Conservation (phyloP, 2,113 vertebrate species). For the Ophthalmolycus amberensis region DNA sequence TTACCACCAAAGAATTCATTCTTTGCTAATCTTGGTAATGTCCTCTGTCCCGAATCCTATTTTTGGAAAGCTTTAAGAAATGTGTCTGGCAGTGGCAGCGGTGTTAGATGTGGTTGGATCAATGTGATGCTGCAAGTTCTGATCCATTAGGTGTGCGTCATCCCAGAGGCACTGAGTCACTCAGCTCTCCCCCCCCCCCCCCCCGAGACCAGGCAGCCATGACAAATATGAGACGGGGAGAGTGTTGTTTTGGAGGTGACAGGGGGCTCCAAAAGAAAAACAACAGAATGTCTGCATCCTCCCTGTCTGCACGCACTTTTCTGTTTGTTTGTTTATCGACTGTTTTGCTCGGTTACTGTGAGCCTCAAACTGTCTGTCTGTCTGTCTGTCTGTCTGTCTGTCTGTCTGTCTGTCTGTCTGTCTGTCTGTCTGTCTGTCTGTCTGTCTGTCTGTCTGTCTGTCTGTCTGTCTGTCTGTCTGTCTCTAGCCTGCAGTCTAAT, state of each 20-base stretch:
- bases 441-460: no score
- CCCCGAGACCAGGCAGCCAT: slow-evolving; percentile 33
- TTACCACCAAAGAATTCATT: neutral
- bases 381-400: slow-evolving; percentile 14
- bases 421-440: no score
- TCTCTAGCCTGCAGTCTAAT: slow-evolving; percentile 29
- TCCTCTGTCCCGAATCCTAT: slow-evolving; percentile 31
- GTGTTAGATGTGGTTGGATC: slow-evolving; percentile 46
- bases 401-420: no score
- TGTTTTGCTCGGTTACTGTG: slow-evolving; percentile 25
- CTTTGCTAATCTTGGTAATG: slow-evolving; percentile 33
- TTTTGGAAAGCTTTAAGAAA: slow-evolving; percentile 44
- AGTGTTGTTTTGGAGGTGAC: slow-evolving; percentile 41
- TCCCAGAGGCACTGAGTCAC: slow-evolving; percentile 67
- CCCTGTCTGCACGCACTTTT: slow-evolving; percentile 35
- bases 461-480: no score
- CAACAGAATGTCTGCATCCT: slow-evolving; percentile 42
- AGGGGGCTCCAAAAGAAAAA: slow-evolving; percentile 58
- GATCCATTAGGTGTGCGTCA: slow-evolving; percentile 71
- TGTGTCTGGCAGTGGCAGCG: slow-evolving; percentile 26
- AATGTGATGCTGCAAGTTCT: slow-evolving; percentile 60
- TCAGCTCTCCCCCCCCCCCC: slow-evolving; percentile 28
- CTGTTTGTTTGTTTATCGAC: slow-evolving; percentile 21
- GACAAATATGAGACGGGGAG: slow-evolving; percentile 43
- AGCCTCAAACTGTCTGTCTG: slow-evolving; percentile 4